A percentile compares a stretch with the other conserved stretches of the same genome.
phyloP scores from a whole-genome alignment of 1,140 invertebrate genomes.

The Cherax destructor region DNA sequence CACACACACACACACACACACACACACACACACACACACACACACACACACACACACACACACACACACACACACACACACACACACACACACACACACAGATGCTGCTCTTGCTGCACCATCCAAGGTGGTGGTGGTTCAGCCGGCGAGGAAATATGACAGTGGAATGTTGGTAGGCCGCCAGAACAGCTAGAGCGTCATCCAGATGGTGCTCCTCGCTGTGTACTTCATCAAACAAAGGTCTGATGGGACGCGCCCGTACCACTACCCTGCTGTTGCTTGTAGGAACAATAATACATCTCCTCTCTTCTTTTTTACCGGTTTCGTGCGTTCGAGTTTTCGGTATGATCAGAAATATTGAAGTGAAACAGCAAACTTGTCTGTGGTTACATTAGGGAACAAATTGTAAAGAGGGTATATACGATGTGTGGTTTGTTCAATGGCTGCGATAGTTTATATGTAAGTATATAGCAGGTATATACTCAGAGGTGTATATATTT shows the following conservation, averaged over 20 bases:
- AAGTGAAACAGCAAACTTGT: not conserved
- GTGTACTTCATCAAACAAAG: slow-evolving; percentile 7
- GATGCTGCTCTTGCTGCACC: not conserved
- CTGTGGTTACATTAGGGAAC: not conserved
- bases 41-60: slow-evolving; percentile 5
- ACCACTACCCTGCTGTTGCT: not conserved
- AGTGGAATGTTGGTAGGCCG: slow-evolving; percentile 2
- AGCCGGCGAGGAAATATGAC: not conserved
- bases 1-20: too few relatives aligned
- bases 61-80: slow-evolving; percentile 21
- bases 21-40: slow-evolving; percentile 15
- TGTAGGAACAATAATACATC: not conserved
- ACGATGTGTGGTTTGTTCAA: not conserved
- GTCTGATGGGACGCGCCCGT: not conserved
- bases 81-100: not conserved
- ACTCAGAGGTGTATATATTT: too few relatives aligned
- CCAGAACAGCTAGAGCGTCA: not conserved
- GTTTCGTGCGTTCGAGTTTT: not conserved
- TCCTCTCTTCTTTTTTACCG: not conserved
- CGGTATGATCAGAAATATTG: not conserved
- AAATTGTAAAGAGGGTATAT: not conserved
- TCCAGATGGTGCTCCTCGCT: slow-evolving; percentile 5
- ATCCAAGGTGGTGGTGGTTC: not conserved
- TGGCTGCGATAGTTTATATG: not conserved
- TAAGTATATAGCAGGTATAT: too few relatives aligned